Conservation (phyloP, 2,888 invertebrate species). For the Magallana nippona region DNA sequence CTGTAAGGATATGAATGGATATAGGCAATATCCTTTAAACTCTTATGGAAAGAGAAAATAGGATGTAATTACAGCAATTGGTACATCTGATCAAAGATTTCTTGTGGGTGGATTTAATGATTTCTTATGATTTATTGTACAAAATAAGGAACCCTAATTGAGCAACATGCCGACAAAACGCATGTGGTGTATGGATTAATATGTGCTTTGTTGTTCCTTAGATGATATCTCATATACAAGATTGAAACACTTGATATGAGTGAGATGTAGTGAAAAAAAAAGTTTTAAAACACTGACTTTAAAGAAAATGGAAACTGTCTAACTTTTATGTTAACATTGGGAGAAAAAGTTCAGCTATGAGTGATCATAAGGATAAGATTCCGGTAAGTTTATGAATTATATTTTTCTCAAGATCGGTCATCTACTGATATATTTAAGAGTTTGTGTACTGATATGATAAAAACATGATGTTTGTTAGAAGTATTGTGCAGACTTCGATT, state of each 20-base stretch:
- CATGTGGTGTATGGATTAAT: slow-evolving; percentile 22
- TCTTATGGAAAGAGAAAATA: slow-evolving; percentile 4
- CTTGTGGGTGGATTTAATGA: slow-evolving; percentile 30
- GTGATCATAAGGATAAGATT: slow-evolving; percentile 18
- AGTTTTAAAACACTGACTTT: not conserved
- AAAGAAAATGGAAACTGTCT: slow-evolving; percentile 1
- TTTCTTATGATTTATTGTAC: slow-evolving; percentile 19
- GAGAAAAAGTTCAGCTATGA: slow-evolving; percentile 11
- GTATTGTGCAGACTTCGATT: too few relatives aligned
- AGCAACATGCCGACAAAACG: not conserved
- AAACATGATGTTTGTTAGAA: too few relatives aligned
- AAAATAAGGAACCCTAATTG: not conserved
- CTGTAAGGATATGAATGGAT: not conserved
- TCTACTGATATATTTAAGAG: too few relatives aligned
- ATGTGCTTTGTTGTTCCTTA: not conserved
- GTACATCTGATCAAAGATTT: slow-evolving; percentile 24
- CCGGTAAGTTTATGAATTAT: not conserved
- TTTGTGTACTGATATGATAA: too few relatives aligned
- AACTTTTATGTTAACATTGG: not conserved
- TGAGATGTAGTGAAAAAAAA: not conserved
- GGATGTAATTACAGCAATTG: slow-evolving; percentile 5
- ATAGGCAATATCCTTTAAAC: not conserved
- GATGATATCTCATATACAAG: slow-evolving; percentile 17
- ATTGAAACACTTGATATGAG: slow-evolving; percentile 22
- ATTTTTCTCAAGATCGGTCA: too few relatives aligned